Evolutionary conservation across 1,140 invertebrate genomes (phyloP), one percentile per base, ranked within the genome.

Genomic region (Rhopalosiphum padi): DNA sequence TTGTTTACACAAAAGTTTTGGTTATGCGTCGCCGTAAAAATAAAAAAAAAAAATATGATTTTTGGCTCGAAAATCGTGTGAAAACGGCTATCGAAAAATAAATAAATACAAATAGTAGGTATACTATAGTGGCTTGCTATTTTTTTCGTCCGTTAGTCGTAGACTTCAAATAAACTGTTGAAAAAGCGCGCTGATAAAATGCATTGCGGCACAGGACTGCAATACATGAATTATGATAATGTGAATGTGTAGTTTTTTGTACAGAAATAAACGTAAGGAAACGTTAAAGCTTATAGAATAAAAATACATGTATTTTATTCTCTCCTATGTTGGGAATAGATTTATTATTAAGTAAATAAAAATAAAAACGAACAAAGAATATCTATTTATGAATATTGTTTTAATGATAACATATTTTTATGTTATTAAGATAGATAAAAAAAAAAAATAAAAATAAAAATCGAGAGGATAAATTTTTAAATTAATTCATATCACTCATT

Each of bases 1-100:
- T 82, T 93, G 91, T 93, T 93, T 93, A 93, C 91, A 93, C 82
- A 93, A 53, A 93, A 93, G 91, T 93, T 86, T 93, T 86, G 48
- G 91, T 93, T 85, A 37, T 18, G 23, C 68, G 68, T 30, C 21
- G 60, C 87, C 23, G 41, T 51, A 88, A 35, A 77, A 77, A 77
- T n/a, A 77, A 77, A 77, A 77, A 60, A 41, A 89, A 89, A 55
- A 89, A 25, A 68, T 60, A 37, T 30, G 55, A 60, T 68, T 51
- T 37, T 85, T 41, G 25, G 37, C n/a, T 23, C 0, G 9, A 46
- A 93, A 93, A 93, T 86, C 91, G 91, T 93, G 91, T 86, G 91
- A 93, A 93, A 53, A 93, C 4, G 9, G 53, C 0, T 93, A n/a
- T 55, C 25, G 9, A n/a, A 43, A 18, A 68, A 88, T 23, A 88